Base-by-base conservation (phyloP, 2,888 invertebrate species). In the Agonopterix heracliana region DNA sequence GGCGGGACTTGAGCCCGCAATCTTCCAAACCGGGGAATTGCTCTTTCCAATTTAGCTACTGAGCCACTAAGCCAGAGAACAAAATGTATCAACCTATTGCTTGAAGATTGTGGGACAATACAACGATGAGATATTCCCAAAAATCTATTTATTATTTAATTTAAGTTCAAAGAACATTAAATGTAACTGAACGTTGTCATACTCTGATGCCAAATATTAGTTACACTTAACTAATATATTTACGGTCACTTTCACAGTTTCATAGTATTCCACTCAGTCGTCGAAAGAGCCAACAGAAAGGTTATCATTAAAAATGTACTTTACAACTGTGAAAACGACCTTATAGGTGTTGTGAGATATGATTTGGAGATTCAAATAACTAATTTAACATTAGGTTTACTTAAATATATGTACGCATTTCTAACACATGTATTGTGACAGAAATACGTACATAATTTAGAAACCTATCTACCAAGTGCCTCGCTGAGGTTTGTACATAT, bases 141-240 rank as follows among this genome's bases (percentile, higher is more conserved):
- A 3, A 2, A 17, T 17, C 3, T 17, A 3, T 36, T 38, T 5
- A 4, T 38, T 38, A n/a, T 38, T 38, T 5, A n/a, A n/a, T 38
- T 38, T 5, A n/a, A 10, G n/a, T 38, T 38, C 9, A 38, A 10
- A 38, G 38, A 26, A 38, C 38, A n/a, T n/a, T n/a, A 38, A 9
- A 38, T n/a, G 38, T 10, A 38, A n/a, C 2, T 35, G 35, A 55
- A 61, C 56, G 54, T 67, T 65, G 61, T 71, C 69, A 66, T 70
- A 74, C 65, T 74, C 72, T 71, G 74, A 79, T 77, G 81, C 78
- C 81, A 81, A 81, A 81, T 79, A 77, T 80, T 80, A 72, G 80
- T 81, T 78, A 68, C 58, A 64, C 55, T 53, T 68, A 65, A 72
- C 74, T 78, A 74, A 73, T 78, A 76, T 74, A 65, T 51, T 54